Percentiles rank a stretch among this genome's conserved stretches.
Evolutionary conservation across 1,140 invertebrate genomes (phyloP).

Genomic region (Theocolax elegans): DNA sequence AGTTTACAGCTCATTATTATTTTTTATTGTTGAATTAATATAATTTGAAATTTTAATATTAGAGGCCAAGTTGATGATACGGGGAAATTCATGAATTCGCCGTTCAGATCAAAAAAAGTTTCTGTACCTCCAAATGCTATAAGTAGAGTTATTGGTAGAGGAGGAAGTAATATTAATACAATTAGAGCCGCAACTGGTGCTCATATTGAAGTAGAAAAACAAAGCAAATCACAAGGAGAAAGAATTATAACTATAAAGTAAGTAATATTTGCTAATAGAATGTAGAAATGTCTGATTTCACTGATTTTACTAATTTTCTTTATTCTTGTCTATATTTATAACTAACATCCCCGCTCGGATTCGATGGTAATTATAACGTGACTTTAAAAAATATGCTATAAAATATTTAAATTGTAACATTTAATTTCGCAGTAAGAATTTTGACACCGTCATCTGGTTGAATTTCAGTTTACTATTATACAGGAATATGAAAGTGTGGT

Average conservation of each 20-base stretch:
- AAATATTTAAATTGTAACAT: no score
- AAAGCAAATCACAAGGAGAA: slow-evolving; percentile 93
- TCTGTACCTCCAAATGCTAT: slow-evolving; percentile 94
- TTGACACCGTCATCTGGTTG: no score
- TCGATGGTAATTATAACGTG: no score
- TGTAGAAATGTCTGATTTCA: no score
- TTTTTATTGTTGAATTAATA: slow-evolving; percentile 10
- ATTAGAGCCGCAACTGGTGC: slow-evolving; percentile 94
- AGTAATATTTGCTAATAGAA: slow-evolving; percentile 61
- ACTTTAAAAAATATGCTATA: no score
- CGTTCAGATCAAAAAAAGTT: slow-evolving; percentile 80
- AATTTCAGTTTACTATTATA: no score
- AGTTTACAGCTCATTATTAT: background rate
- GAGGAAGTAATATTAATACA: slow-evolving; percentile 96
- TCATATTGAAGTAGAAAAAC: slow-evolving; percentile 98
- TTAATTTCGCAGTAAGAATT: no score
- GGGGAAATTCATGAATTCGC: slow-evolving; percentile 65
- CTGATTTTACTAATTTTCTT: no score
- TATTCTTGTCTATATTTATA: no score
- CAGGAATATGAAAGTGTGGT: no score
- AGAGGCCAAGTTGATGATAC: slow-evolving; percentile 66
- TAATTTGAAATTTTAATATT: background rate
- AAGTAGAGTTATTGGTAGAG: slow-evolving; percentile 94
- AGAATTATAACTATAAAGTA: slow-evolving; percentile 94
- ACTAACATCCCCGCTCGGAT: no score